Conservation (phyloP, 2,888 invertebrate genomes). For the Protonemura montana region DNA sequence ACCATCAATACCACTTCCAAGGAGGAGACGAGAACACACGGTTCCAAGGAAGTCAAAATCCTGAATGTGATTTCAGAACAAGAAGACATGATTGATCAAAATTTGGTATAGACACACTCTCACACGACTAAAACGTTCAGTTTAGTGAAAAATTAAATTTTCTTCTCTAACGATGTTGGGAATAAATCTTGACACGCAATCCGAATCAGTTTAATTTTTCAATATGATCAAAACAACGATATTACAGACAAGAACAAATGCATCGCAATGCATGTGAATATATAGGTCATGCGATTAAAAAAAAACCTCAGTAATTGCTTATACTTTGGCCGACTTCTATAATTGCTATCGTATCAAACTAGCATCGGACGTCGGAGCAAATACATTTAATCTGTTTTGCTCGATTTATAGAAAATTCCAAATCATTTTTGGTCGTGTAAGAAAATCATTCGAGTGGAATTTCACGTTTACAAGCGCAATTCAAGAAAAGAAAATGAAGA, state of each 20-base stretch:
- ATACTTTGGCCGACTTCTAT: slow-evolving; percentile 5
- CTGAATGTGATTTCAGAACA: background rate
- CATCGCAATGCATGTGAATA: background rate
- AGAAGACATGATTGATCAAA: background rate
- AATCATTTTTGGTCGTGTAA: background rate
- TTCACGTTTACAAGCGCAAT: background rate
- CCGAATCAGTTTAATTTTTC: background rate
- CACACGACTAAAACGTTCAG: background rate
- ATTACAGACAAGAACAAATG: background rate
- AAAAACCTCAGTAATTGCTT: background rate
- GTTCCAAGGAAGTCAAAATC: background rate
- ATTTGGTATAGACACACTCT: background rate
- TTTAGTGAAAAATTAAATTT: background rate
- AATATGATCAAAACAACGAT: background rate
- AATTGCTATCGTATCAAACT: background rate
- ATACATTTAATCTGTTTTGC: background rate
- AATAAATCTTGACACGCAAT: background rate
- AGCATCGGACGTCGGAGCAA: background rate
- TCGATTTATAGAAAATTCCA: background rate
- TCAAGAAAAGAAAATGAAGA: background rate
- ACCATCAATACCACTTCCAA: background rate
- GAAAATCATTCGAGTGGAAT: background rate
- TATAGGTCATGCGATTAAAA: background rate
- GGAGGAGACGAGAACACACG: background rate
- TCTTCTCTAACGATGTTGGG: background rate